Evolutionary conservation across 2,113 vertebrate species (phyloP).

Genomic region (Salvelinus alpinus): DNA sequence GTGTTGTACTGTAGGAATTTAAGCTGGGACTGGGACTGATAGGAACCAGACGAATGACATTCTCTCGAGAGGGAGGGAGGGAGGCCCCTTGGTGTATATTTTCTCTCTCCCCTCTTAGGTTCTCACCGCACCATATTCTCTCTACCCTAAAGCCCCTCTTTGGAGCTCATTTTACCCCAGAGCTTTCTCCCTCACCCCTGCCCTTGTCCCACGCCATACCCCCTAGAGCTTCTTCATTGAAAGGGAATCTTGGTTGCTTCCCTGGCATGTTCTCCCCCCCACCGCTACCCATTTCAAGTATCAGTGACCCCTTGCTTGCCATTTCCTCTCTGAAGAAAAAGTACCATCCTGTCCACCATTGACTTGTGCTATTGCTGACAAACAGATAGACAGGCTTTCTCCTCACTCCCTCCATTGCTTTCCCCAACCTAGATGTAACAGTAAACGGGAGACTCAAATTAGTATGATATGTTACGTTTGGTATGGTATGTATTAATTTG

Average conservation of each 20-base stretch:
- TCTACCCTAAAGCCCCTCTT: too few relatives aligned
- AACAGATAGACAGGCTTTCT: background rate
- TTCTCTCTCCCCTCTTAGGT: background rate
- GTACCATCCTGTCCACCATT: too few relatives aligned
- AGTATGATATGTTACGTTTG: too few relatives aligned
- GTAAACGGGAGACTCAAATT: too few relatives aligned
- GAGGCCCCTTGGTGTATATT: too few relatives aligned
- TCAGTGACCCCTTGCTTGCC: background rate
- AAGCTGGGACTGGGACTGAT: conserved; percentile 58
- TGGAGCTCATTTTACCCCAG: too few relatives aligned
- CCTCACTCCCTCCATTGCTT: background rate
- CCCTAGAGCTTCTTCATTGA: background rate
- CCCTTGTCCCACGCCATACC: too few relatives aligned
- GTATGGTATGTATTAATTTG: too few relatives aligned
- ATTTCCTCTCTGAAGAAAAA: too few relatives aligned
- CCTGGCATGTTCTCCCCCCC: background rate
- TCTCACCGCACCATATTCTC: too few relatives aligned
- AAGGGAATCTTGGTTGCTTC: background rate
- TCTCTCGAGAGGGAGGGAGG: background rate
- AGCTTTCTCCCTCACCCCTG: too few relatives aligned
- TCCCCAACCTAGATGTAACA: background rate
- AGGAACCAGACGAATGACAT: conserved; percentile 57
- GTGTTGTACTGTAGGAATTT: conserved; percentile 35
- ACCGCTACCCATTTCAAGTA: background rate
- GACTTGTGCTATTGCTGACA: too few relatives aligned